Evolutionary conservation across 2,888 invertebrate species (phyloP), one percentile per base, ranked within the genome.

Genomic region (Slavum lentiscoides): DNA sequence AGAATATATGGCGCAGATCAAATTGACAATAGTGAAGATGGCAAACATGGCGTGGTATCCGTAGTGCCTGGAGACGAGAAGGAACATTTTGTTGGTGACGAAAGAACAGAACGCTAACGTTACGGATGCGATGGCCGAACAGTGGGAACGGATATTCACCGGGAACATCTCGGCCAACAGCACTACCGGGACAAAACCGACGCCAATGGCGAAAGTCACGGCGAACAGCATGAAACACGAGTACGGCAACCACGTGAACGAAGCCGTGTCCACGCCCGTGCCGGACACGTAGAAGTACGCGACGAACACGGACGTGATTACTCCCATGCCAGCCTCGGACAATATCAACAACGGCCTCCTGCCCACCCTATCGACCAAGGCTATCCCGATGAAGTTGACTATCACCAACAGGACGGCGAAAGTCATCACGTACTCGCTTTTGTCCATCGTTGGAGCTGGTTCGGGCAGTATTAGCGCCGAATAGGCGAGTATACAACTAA

Each of bases 21-120:
- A 86, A 0, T 91, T 91, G 77, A 90, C 82, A 21, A 90, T 85
- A 8, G 90, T 90, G 85, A 89, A 90, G 21, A 87, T 85, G 2
- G 89, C 88, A 86, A 91, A 92, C 84, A 90, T 89, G 86, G 89
- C 90, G 85, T 92, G 92, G 82, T 90, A 89, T 84, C 90, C 89
- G 85, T 90, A 89, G 83, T 90, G 88, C 58, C 89, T 90, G 81
- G 88, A 89, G 5, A 86, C 86, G 83, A 90, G 90, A 83, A 88
- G 88, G 83, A 90, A 90, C 80, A 89, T 87, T 84, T 90, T 90
- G 0, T 89, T 89, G 0, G 90, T 89, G 7, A 88, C 82, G 82
- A 91, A 91, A 43, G 89, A 89, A 72, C 90, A 85, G 0, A 89
- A 83, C 43, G 90, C 90, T 0, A 89, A 88, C 82, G 89, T 85